phyloP scores from a whole-genome alignment of 2,113 vertebrate genomes.

The Actenoides hombroni region DNA sequence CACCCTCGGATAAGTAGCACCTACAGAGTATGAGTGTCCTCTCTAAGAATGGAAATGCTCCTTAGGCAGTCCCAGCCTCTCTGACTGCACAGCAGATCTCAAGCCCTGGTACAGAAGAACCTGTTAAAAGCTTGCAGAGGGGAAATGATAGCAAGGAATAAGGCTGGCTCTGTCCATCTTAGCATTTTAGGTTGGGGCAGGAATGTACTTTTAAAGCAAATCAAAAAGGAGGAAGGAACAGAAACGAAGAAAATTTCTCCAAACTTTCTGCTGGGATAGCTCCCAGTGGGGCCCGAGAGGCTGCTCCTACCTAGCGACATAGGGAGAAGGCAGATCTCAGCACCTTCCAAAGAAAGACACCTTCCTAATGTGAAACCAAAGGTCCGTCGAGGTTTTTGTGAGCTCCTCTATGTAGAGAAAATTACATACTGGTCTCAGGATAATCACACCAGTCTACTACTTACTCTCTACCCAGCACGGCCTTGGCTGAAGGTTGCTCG shows the following conservation, averaged over 20 bases:
- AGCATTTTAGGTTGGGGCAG: background rate
- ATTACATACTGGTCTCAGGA: background rate
- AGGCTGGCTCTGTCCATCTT: background rate
- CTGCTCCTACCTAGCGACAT: background rate
- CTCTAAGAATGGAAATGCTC: background rate
- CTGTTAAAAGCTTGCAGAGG: background rate
- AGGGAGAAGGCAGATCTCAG: background rate
- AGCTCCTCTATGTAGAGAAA: background rate
- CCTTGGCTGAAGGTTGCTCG: background rate
- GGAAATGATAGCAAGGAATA: background rate
- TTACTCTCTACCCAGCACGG: background rate
- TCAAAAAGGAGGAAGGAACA: background rate
- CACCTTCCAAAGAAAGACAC: background rate
- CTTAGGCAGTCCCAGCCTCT: background rate
- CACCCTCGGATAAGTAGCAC: background rate
- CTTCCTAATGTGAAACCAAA: background rate
- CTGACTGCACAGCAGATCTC: background rate
- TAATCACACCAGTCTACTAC: background rate
- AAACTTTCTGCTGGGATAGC: background rate
- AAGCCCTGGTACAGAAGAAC: background rate
- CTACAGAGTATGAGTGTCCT: background rate
- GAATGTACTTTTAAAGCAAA: conserved; percentile 5
- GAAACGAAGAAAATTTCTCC: background rate
- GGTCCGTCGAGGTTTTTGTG: background rate
- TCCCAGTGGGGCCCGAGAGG: background rate